Evolutionary conservation across 2,888 invertebrate species (phyloP).

Genomic region (Ennomos erosarius): DNA sequence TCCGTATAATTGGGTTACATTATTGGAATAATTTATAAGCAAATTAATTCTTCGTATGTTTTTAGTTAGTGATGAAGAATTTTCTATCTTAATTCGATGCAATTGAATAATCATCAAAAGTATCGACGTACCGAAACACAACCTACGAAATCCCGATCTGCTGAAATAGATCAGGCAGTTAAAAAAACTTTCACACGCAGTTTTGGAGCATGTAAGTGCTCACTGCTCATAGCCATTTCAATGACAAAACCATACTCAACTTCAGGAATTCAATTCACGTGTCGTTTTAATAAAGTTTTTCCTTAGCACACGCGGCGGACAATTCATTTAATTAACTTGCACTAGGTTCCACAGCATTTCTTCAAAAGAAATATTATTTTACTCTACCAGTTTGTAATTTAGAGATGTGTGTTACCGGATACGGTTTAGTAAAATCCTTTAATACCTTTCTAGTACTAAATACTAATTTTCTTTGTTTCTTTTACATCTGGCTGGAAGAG

Average conservation of each 20-base stretch:
- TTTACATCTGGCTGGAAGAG: slow-evolving; percentile 10
- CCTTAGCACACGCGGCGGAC: slow-evolving; percentile 23
- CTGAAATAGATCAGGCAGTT: neutral
- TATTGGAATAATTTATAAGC: slow-evolving; percentile 20
- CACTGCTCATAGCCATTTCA: too few relatives aligned
- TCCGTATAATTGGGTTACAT: slow-evolving; percentile 1
- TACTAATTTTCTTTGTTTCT: too few relatives aligned
- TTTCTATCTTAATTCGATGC: too few relatives aligned
- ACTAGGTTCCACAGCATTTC: slow-evolving; percentile 12
- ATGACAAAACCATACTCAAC: slow-evolving; percentile 12
- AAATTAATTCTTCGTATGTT: slow-evolving; percentile 1
- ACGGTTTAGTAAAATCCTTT: slow-evolving; percentile 22
- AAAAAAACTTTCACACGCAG: neutral
- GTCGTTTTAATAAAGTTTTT: slow-evolving; percentile 26
- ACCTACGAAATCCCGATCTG: too few relatives aligned
- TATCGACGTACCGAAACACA: too few relatives aligned
- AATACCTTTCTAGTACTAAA: too few relatives aligned
- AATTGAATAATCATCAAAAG: too few relatives aligned
- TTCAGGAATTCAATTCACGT: slow-evolving; percentile 17
- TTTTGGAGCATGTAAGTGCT: neutral
- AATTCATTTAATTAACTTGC: slow-evolving; percentile 33
- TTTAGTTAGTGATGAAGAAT: too few relatives aligned
- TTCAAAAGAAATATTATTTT: slow-evolving; percentile 21
- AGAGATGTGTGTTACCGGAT: slow-evolving; percentile 18
- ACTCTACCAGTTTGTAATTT: slow-evolving; percentile 14